Base-by-base conservation (phyloP, 2,797 vertebrate genomes). In the Anguilla marmorata region DNA sequence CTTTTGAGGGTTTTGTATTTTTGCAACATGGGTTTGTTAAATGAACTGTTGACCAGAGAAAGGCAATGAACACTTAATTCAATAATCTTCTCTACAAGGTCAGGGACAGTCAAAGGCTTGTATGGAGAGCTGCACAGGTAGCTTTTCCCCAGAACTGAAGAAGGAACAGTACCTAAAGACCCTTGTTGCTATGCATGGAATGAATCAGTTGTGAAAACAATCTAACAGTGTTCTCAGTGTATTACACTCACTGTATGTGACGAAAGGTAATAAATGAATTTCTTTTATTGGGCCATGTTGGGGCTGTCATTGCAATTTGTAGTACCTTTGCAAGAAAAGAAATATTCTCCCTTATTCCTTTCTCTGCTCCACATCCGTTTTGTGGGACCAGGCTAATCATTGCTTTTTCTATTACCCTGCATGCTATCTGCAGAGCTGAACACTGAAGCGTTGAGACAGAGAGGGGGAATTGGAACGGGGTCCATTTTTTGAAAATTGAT, bases 401-500 rank as follows among this genome's bases (percentile, higher is more conserved):
- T 45, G 69, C 60, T 63, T 89, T 91, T 91, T 91, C 90, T 91
- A 92, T 93, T 90, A 91, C 85, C 41, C 91, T 93, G 92, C 92
- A 92, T 87, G 48, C 82, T 91, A 91, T 92, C 91, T 89, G 89
- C 84, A 52, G 88, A 92, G 90, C 91, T 84, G 91, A 91, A 91
- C 91, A 88, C 85, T 30, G 86, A 90, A 91, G 89, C 89, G 90
- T 89, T 76, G 30, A 27, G 89, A 83, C 85, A 87, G 63, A 87
- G 33, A 85, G 52, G 56, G 84, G 41, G 82, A 87, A 88, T 91
- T 91, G 41, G 63, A 93, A 92, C 92, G 88, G 89, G 90, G 76
- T 82, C 90, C 86, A 93, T 94, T 94, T 95, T 94, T 94, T 88
- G 90, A 94, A 95, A 95, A 95, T 92, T 94, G 91, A 94, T 95